Evolutionary conservation across 2,888 invertebrate species (phyloP).

Genomic region (Habrosyne pyritoides): DNA sequence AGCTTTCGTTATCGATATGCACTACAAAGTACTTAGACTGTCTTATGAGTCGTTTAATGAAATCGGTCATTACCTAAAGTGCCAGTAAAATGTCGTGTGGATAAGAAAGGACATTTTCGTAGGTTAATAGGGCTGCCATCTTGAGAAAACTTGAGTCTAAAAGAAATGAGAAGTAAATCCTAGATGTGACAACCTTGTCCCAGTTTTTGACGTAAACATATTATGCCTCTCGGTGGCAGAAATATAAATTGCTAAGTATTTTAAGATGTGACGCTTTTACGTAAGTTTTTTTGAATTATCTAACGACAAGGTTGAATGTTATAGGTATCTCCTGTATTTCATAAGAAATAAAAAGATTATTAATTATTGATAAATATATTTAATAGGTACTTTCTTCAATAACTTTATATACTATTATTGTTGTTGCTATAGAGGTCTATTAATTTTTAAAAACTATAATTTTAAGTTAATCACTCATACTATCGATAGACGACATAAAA

Average conservation of each 20-base stretch:
- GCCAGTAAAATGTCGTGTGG: slow-evolving; percentile 54
- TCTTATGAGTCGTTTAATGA: slow-evolving; percentile 67
- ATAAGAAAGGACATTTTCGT: slow-evolving; percentile 49
- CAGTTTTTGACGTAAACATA: slow-evolving; percentile 1
- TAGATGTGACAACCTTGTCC: slow-evolving; percentile 2
- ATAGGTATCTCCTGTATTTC: not conserved
- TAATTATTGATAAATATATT: too few species aligned
- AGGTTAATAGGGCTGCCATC: slow-evolving; percentile 27
- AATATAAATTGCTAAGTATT: not conserved
- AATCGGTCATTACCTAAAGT: slow-evolving; percentile 76
- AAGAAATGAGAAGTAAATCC: slow-evolving; percentile 1
- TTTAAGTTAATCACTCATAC: too few species aligned
- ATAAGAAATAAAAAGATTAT: not conserved
- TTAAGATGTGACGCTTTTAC: not conserved
- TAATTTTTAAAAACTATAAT: too few species aligned
- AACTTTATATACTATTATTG: too few species aligned
- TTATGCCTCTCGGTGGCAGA: not conserved
- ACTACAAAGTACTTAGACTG: slow-evolving; percentile 45
- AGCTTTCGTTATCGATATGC: slow-evolving; percentile 60
- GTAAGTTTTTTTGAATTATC: not conserved
- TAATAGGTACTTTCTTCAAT: too few species aligned
- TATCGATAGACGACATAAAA: too few species aligned
- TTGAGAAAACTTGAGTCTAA: not conserved
- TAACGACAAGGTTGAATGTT: not conserved
- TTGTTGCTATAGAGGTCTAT: too few species aligned